phyloP scores from a whole-genome alignment of 1,140 invertebrate genomes.

The Drosophila sucinea region DNA sequence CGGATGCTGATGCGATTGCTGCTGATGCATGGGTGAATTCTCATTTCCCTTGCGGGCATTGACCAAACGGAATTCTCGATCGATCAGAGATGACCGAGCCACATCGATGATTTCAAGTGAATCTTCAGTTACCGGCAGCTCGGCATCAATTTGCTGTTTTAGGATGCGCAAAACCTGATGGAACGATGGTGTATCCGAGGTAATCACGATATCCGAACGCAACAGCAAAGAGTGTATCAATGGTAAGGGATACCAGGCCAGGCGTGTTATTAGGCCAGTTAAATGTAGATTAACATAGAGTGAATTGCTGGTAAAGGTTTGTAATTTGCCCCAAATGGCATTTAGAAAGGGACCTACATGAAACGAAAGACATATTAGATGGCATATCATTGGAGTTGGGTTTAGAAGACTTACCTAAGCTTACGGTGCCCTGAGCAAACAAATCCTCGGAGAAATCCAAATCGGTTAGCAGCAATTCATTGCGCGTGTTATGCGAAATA shows the following conservation, averaged over 20 bases:
- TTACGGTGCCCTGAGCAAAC: conserved; percentile 83
- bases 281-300: conserved; percentile 94
- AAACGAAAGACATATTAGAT: neutral
- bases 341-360: conserved; percentile 91
- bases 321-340: conserved; percentile 91
- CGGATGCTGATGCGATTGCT: conserved; percentile 5
- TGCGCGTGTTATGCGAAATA: conserved; percentile 76
- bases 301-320: conserved; percentile 93
- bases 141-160: conserved; percentile 93
- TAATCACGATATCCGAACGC: conserved; percentile 93
- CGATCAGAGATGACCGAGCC: conserved; percentile 90
- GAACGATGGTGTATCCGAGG: conserved; percentile 94
- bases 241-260: conserved; percentile 94
- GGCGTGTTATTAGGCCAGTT: conserved; percentile 92
- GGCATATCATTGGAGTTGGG: neutral
- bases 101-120: conserved; percentile 88
- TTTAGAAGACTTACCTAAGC: conserved; percentile 67
- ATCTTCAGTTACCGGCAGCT: conserved; percentile 89
- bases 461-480: conserved; percentile 74
- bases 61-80: conserved; percentile 89
- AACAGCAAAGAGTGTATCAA: conserved; percentile 93
- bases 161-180: conserved; percentile 94
- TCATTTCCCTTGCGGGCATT: conserved; percentile 87
- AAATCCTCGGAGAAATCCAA: conserved; percentile 83
- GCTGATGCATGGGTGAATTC: conserved; percentile 82